Percentiles rank a stretch among this genome's conserved stretches.
phyloP scores from a whole-genome alignment of 2,888 invertebrate species.

The Oligia strigilis region DNA sequence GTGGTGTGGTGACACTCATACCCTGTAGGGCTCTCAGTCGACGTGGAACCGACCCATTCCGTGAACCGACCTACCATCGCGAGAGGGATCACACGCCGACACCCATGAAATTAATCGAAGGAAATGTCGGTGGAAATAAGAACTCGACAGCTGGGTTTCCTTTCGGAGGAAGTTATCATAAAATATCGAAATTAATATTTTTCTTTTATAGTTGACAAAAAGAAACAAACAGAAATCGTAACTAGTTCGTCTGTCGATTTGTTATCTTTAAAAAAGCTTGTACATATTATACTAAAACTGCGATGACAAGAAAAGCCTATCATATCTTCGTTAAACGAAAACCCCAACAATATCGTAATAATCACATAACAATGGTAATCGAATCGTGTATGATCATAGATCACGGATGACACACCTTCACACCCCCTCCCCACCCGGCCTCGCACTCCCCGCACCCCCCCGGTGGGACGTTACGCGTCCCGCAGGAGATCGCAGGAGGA shows the following conservation, averaged over 20 bases:
- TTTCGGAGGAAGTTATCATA: neutral
- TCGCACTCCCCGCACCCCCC: neutral
- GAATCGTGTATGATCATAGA: slow-evolving; percentile 15
- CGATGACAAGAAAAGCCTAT: neutral
- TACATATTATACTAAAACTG: neutral
- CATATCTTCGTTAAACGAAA: neutral
- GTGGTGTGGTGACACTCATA: slow-evolving; percentile 17
- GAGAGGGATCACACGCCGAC: neutral
- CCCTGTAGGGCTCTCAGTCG: neutral
- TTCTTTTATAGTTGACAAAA: neutral
- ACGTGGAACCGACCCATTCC: neutral
- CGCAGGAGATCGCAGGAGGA: slow-evolving; percentile 19
- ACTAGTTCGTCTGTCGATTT: neutral
- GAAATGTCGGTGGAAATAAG: neutral
- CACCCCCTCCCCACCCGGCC: neutral
- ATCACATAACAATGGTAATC: slow-evolving; percentile 23
- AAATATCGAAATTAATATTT: neutral
- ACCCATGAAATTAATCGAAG: slow-evolving; percentile 12
- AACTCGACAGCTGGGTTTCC: no score
- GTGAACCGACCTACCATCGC: neutral
- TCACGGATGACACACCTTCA: slow-evolving; percentile 15
- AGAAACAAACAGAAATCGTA: neutral
- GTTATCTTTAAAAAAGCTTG: neutral
- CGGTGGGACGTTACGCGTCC: slow-evolving; percentile 6
- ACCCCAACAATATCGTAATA: neutral